phyloP scores from a whole-genome alignment of 1,140 invertebrate genomes.

The Schlechtendalia chinensis region DNA sequence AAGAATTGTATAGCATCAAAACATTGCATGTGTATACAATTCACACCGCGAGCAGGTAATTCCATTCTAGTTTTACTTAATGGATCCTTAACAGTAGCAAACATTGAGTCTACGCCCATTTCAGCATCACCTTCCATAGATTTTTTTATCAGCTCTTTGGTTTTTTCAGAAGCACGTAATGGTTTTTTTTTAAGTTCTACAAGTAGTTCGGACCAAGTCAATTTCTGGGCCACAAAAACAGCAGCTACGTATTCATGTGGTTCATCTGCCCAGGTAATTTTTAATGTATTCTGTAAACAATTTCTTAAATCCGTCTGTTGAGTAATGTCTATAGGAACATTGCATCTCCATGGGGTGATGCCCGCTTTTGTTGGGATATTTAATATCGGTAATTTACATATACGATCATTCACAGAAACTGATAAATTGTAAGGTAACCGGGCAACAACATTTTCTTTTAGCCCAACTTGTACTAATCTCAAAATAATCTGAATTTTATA shows the following conservation, averaged over 20 bases:
- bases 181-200: constrained; percentile 37
- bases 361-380: constrained; percentile 44
- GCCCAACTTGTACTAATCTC: constrained; percentile 16
- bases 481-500: constrained; percentile 44
- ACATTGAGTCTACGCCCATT: constrained; percentile 25
- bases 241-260: constrained; percentile 23
- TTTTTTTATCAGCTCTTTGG: constrained; percentile 30
- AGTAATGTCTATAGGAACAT: constrained; percentile 41
- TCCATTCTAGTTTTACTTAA: constrained; percentile 92
- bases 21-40: constrained; percentile 94
- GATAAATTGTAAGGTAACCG: constrained; percentile 37
- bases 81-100: constrained; percentile 64
- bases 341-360: constrained; percentile 33
- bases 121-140: constrained; percentile 24
- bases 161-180: not conserved
- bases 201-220: constrained; percentile 24
- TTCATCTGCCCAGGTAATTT: constrained; percentile 37
- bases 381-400: constrained; percentile 31
- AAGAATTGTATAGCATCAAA: constrained; percentile 94
- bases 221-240: constrained; percentile 34
- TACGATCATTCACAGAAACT: constrained; percentile 32
- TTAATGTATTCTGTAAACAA: constrained; percentile 37
- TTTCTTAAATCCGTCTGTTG: constrained; percentile 34
- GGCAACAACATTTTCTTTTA: constrained; percentile 23
- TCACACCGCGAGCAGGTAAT: constrained; percentile 82